Conservation (phyloP, 1,140 invertebrate species). For the Saccostrea echinata region DNA sequence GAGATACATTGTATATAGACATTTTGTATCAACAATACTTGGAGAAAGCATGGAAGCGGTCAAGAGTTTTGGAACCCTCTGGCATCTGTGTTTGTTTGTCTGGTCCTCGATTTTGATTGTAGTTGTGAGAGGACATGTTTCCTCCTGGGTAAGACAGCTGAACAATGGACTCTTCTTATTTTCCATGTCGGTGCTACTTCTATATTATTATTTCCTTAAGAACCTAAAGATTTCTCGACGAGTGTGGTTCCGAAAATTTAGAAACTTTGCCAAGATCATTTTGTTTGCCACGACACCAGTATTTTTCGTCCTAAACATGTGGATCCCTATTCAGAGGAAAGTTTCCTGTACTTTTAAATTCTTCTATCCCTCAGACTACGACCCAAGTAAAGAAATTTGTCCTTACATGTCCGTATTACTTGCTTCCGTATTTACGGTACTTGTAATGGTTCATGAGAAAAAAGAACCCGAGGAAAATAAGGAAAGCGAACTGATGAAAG, state of each 20-base stretch:
- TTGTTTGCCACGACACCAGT: constrained; percentile 10
- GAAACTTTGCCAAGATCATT: not conserved
- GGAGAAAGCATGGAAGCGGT: constrained; percentile 38
- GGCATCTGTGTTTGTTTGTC: constrained; percentile 50
- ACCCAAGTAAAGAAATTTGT: constrained; percentile 9
- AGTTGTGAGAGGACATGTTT: not conserved
- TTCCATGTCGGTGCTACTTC: not conserved
- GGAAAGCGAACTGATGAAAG: too few relatives aligned
- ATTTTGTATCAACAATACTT: constrained; percentile 9
- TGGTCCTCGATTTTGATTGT: constrained; percentile 46
- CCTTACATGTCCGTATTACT: not conserved
- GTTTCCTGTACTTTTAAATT: not conserved
- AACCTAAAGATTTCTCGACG: not conserved
- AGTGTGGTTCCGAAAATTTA: not conserved
- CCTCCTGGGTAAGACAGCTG: not conserved
- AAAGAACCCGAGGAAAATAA: not conserved
- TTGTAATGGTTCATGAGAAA: constrained; percentile 12
- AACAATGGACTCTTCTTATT: constrained; percentile 41
- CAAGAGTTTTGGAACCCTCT: constrained; percentile 44
- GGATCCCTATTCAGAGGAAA: constrained; percentile 30
- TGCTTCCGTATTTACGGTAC: constrained; percentile 4
- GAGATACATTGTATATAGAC: not conserved
- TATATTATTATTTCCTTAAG: not conserved
- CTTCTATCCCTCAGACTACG: not conserved
- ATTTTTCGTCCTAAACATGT: constrained; percentile 20